Evolutionary conservation across 2,113 vertebrate species (phyloP), one percentile per base, ranked within the genome.

Genomic region (Thomomys bottae): DNA sequence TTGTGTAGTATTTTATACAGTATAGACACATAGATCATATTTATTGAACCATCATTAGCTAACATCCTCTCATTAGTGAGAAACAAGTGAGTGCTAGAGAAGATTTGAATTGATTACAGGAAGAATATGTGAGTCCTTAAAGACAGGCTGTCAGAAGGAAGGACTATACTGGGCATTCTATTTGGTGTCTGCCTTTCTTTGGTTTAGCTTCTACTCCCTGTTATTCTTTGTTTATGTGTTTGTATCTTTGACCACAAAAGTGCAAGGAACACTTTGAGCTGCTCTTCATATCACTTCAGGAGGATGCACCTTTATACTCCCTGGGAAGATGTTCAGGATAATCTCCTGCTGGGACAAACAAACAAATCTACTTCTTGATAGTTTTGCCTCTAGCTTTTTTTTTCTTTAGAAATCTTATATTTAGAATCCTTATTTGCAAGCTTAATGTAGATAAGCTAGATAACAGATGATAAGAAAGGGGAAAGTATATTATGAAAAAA

Each of bases 401-500:
- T 91, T 84, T 23, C 80, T 79, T 63, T 66, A 67, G 36, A 71
- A 84, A 79, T 21, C 38, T 93, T 88, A 36, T 68, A 73, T 91
- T 92, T 89, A 83, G 61, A 66, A 30, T 40, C 2, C 1, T 78
- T 89, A 79, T 84, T 84, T 87, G 54, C 2, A 45, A 63, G 42
- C 49, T 88, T 76, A 87, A 78, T 68, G 28, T 32, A 79, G 34
- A 82, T 73, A 91, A 67, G 70, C 6, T 76, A 76, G 59, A 79
- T 1, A 84, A 67, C 6, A 59, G 11, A 81, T 72, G 49, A 84
- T 72, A 90, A 42, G 57, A 61, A 71, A 87, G 76, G 75, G 15
- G 28, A 68, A 83, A 14, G 30, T 45, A 87, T n/a, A 49, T 64
- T 36, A 93, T 45, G 24, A 92, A 93, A 85, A 68, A 83, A 75